phyloP scores from a whole-genome alignment of 1,140 invertebrate species.

The Macrocentrus cingulum region DNA sequence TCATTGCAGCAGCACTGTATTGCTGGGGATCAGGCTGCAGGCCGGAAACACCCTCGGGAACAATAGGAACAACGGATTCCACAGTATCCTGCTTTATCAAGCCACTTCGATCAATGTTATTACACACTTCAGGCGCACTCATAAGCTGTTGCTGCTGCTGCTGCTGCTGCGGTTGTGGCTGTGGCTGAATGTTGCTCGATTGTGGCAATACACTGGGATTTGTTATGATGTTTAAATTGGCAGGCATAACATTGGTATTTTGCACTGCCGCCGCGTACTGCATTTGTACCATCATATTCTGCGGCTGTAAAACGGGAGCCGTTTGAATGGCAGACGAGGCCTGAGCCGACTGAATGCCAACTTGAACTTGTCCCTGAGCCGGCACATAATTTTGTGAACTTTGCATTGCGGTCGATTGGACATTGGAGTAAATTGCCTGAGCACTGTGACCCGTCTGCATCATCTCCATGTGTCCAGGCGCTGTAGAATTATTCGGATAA shows the following conservation, averaged over 20 bases:
- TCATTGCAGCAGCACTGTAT: background rate
- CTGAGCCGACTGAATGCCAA: slow-evolving; percentile 41
- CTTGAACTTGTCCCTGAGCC: slow-evolving; percentile 42
- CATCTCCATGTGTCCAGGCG: slow-evolving; percentile 47
- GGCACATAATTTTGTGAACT: slow-evolving; percentile 46
- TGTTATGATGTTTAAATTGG: slow-evolving; percentile 40
- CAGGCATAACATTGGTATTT: slow-evolving; percentile 37
- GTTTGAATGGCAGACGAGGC: slow-evolving; percentile 40
- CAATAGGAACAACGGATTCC: slow-evolving; percentile 38
- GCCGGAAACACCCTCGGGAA: slow-evolving; percentile 31
- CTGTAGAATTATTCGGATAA: slow-evolving; percentile 42
- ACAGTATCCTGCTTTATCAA: slow-evolving; percentile 46
- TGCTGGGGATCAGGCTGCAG: slow-evolving; percentile 7
- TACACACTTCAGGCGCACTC: slow-evolving; percentile 45
- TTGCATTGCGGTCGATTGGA: slow-evolving; percentile 33
- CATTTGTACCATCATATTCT: slow-evolving; percentile 47
- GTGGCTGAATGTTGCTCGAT: slow-evolving; percentile 36
- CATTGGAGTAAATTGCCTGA: slow-evolving; percentile 46
- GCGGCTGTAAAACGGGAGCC: slow-evolving; percentile 36
- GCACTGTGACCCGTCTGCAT: slow-evolving; percentile 41
- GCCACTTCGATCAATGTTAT: slow-evolving; percentile 23
- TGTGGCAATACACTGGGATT: slow-evolving; percentile 35
- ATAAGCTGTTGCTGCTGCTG: slow-evolving; percentile 44
- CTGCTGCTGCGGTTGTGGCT: too few species aligned
- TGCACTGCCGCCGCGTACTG: slow-evolving; percentile 41